Percentiles rank a stretch among this genome's conserved stretches.
Evolutionary conservation across 2,797 vertebrate genomes (phyloP).

Genomic region (Limnodromus scolopaceus): DNA sequence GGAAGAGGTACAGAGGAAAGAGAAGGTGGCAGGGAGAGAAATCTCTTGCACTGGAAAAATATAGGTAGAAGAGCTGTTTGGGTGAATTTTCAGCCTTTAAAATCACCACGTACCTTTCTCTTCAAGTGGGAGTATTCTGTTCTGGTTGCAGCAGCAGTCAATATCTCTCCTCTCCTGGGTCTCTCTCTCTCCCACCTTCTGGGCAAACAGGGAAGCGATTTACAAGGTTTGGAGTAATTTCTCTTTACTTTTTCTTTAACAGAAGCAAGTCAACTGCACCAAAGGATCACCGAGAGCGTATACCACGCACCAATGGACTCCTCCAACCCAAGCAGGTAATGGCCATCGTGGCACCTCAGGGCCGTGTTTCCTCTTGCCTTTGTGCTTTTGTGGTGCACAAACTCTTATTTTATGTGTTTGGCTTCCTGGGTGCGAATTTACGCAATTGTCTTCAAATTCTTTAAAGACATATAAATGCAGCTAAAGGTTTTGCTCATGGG

Average conservation of each 20-base stretch:
- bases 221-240: background rate
- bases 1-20: background rate
- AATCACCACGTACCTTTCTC: background rate
- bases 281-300: slow-evolving; percentile 86
- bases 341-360: background rate
- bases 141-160: background rate
- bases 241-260: slow-evolving; percentile 45
- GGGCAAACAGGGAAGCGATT: background rate
- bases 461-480: background rate
- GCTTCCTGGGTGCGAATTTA: background rate
- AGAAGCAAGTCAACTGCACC: slow-evolving; percentile 92
- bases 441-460: background rate
- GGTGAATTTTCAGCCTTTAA: background rate
- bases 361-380: background rate
- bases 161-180: background rate
- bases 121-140: background rate
- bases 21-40: background rate
- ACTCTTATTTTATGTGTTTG: background rate
- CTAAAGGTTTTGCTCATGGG: background rate
- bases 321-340: slow-evolving; percentile 67
- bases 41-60: background rate
- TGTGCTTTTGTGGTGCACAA: background rate
- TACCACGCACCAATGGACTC: slow-evolving; percentile 87
- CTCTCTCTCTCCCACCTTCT: background rate
- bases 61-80: background rate